Percentiles rank a stretch among this genome's conserved stretches.
These are phyloP conservation scores for Pocillopora verrucosa DNA, from an alignment of 64 coral and sea anemone genomes.

Conservation along the genomic window DNA sequence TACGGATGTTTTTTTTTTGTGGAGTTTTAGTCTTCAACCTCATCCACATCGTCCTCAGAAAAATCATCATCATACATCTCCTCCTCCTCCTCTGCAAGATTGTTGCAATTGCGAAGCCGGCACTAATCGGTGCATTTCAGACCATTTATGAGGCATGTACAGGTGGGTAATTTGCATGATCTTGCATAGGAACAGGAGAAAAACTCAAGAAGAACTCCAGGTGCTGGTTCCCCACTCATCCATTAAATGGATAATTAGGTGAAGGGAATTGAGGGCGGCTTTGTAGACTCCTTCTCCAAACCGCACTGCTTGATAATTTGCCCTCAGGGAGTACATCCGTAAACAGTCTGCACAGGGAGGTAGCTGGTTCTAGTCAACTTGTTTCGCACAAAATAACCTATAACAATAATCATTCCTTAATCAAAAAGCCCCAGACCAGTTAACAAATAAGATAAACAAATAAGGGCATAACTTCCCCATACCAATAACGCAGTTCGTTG, in stretches of 20 bases:
- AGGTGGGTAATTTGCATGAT: constrained; percentile 43
- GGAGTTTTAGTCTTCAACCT: too few relatives aligned
- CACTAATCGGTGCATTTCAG: constrained; percentile 73
- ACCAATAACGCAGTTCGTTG: too few relatives aligned
- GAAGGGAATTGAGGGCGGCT: constrained; percentile 44
- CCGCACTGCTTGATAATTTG: constrained; percentile 52
- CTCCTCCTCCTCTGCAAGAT: constrained; percentile 1
- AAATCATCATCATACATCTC: background rate
- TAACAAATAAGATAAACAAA: background rate
- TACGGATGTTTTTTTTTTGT: too few relatives aligned
- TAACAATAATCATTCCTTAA: constrained; percentile 24
- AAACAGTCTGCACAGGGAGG: constrained; percentile 29
- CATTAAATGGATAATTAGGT: constrained; percentile 48
- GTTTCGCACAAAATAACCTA: constrained; percentile 52
- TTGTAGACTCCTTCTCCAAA: constrained; percentile 64
- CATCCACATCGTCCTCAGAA: too few relatives aligned
- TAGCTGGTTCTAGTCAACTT: constrained; percentile 47
- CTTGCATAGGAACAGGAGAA: constrained; percentile 50
- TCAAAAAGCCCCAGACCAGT: too few relatives aligned
- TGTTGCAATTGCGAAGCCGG: constrained; percentile 7
- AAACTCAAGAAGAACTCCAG: constrained; percentile 49
- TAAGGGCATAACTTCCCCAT: too few relatives aligned
- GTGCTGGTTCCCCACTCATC: constrained; percentile 70
- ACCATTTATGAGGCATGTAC: constrained; percentile 64
- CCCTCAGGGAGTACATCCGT: background rate